Evolutionary conservation across 2,797 vertebrate genomes (phyloP).

Genomic region (Sebastes melanostomus): DNA sequence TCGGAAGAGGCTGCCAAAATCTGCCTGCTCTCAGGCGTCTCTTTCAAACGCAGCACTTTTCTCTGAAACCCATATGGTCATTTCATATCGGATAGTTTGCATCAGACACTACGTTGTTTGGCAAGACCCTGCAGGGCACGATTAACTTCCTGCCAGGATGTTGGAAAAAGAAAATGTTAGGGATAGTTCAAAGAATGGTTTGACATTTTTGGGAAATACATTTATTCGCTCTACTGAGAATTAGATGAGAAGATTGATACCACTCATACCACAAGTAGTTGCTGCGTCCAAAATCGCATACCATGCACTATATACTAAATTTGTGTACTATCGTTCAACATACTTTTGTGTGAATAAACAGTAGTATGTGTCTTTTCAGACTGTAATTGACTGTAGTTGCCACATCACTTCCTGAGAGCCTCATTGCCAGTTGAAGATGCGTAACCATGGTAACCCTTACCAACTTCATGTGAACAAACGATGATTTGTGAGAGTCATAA

Average conservation of each 20-base stretch:
- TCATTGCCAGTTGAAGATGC: too few species aligned
- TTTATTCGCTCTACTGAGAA: background rate
- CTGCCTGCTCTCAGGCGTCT: conserved; percentile 9
- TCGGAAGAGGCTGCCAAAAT: conserved; percentile 41
- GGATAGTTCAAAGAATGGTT: background rate
- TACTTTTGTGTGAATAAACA: too few species aligned
- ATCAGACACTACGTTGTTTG: conserved; percentile 2
- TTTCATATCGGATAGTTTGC: conserved; percentile 5
- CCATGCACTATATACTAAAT: too few species aligned
- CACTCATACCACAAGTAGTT: background rate
- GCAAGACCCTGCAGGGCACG: background rate
- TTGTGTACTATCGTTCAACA: too few species aligned
- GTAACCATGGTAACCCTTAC: too few species aligned
- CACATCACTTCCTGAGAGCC: too few species aligned
- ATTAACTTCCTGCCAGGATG: background rate
- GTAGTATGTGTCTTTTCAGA: too few species aligned
- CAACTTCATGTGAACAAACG: too few species aligned
- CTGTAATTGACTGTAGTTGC: too few species aligned
- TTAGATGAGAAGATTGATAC: background rate
- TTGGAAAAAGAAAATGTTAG: background rate
- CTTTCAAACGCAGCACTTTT: conserved; percentile 5
- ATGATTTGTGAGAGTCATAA: too few species aligned
- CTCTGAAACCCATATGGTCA: conserved; percentile 11
- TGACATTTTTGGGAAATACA: background rate
- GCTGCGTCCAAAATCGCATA: too few species aligned